These are phyloP conservation scores for Mimumesa dahlbomi DNA, from an alignment of 2,888 invertebrate genomes.

Conservation along the genomic window DNA sequence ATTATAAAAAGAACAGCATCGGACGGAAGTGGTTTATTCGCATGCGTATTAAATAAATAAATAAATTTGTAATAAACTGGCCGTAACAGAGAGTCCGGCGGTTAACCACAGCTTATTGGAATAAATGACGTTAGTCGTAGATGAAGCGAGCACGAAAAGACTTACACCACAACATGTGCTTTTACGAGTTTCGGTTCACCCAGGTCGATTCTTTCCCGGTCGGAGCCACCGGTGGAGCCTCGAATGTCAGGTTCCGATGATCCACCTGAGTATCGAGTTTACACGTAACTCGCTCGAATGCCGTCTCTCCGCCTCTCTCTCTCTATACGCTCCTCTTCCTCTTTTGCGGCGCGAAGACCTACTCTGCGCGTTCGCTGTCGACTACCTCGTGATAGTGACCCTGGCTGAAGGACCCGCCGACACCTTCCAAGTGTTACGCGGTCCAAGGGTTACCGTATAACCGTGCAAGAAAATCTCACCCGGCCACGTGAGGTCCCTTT, in stretches of 20 bases:
- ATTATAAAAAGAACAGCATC: too few species aligned
- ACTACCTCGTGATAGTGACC: constrained; percentile 58
- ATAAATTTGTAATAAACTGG: constrained; percentile 13
- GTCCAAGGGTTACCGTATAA: constrained; percentile 64
- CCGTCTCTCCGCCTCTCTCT: constrained; percentile 18
- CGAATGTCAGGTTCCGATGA: constrained; percentile 63
- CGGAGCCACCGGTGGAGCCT: constrained; percentile 34
- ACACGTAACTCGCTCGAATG: constrained; percentile 55
- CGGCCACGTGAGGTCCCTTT: constrained; percentile 67
- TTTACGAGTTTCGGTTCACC: constrained; percentile 32
- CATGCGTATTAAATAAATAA: too few species aligned
- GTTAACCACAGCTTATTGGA: constrained; percentile 39
- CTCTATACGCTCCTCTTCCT: constrained; percentile 5
- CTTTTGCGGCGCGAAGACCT: constrained; percentile 57
- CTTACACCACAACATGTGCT: constrained; percentile 25
- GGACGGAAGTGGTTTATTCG: too few species aligned
- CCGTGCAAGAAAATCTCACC: constrained; percentile 68
- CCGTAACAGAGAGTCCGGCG: constrained; percentile 21
- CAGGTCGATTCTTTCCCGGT: constrained; percentile 35
- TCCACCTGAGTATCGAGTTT: constrained; percentile 63
- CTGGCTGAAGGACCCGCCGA: constrained; percentile 64
- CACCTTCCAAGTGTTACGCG: constrained; percentile 77
- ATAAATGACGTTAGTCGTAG: constrained; percentile 28
- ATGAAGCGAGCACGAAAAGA: constrained; percentile 13
- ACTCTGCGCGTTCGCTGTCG: constrained; percentile 47